Evolutionary conservation across 2,797 vertebrate genomes (phyloP).

Genomic region (Sarcoramphus papa): DNA sequence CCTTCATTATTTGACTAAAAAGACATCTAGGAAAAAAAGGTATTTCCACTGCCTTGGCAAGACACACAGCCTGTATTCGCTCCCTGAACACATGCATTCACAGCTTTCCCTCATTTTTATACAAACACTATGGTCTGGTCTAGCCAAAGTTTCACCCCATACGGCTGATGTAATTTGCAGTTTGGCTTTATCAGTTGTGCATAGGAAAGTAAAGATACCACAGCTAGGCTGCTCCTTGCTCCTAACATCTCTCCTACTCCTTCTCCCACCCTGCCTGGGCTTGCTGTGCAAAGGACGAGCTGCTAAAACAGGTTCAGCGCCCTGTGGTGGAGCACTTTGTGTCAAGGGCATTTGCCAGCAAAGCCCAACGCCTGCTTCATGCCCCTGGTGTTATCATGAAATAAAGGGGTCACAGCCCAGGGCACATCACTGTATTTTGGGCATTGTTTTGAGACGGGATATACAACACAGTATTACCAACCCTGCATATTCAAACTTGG

Average conservation of each 20-base stretch:
- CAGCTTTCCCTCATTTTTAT: not conserved
- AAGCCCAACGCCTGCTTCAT: not conserved
- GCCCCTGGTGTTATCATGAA: not conserved
- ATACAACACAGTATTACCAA: not conserved
- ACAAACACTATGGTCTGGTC: not conserved
- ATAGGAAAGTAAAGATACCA: not conserved
- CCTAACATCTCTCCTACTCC: not conserved
- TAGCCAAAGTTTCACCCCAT: not conserved
- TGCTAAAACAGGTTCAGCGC: not conserved
- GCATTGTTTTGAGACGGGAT: not conserved
- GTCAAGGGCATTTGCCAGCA: not conserved
- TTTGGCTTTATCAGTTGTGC: not conserved
- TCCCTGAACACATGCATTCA: not conserved
- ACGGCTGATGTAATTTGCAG: not conserved
- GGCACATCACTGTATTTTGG: not conserved
- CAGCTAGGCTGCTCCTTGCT: not conserved
- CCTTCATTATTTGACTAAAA: not conserved
- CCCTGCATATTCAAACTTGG: not conserved
- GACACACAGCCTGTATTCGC: not conserved
- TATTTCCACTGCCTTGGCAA: not conserved
- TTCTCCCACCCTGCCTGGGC: not conserved
- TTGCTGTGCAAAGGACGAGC: fast-evolving
- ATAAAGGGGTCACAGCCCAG: not conserved
- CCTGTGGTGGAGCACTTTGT: fast-evolving
- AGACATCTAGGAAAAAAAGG: not conserved